phyloP scores from a whole-genome alignment of 2,888 invertebrate genomes.

The Bimastos eiseni region DNA sequence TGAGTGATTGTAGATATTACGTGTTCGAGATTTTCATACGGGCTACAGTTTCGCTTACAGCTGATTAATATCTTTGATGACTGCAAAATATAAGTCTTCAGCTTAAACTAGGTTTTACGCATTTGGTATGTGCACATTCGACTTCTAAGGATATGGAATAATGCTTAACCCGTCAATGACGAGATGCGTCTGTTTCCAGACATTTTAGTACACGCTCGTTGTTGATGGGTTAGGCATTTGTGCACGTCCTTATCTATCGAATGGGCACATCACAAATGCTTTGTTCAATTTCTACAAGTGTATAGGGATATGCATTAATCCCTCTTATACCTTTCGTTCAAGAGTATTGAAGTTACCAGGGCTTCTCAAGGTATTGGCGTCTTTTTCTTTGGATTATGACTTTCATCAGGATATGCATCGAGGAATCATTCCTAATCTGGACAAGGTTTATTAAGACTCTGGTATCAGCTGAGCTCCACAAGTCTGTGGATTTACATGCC shows the following conservation, averaged over 20 bases:
- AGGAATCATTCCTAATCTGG: neutral
- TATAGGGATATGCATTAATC: neutral
- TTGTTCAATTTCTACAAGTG: no score
- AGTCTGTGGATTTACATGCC: neutral
- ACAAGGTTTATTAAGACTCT: neutral
- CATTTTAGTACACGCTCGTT: no score
- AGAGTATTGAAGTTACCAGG: neutral
- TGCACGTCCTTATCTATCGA: no score
- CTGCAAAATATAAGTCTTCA: neutral
- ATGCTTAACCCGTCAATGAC: no score
- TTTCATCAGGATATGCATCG: neutral
- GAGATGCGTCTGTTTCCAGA: no score
- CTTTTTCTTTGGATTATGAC: neutral
- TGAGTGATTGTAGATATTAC: neutral
- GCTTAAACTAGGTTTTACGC: neutral
- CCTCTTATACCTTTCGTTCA: neutral
- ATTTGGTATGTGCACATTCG: neutral
- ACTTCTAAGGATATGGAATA: no score
- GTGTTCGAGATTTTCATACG: neutral
- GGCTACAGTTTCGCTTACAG: neutral
- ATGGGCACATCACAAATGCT: no score
- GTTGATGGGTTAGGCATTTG: no score
- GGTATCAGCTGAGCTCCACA: neutral
- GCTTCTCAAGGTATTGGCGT: neutral
- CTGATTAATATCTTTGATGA: neutral